Evolutionary conservation across 2,888 invertebrate genomes (phyloP), one percentile per base, ranked within the genome.

Genomic region (Temnothorax ravouxi): DNA sequence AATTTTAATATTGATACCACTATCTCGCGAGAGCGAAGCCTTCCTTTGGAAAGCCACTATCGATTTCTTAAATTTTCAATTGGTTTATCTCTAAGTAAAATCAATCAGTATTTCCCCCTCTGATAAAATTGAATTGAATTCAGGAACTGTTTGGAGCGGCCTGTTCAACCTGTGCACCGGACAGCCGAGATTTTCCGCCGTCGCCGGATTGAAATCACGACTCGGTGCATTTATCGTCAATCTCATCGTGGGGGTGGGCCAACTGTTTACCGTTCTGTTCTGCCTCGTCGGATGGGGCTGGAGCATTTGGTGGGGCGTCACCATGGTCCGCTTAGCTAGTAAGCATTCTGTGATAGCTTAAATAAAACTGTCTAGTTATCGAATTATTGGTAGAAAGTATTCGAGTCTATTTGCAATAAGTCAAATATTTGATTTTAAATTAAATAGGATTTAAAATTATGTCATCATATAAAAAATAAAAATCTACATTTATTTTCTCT

Each of bases 251-350:
- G 99, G 98, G 0, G 96, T 97, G 81, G 97, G 98, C 25, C 99
- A 99, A 95, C 95, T 98, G 91, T 98, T 99, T 95, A 99, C 99
- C 38, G 98, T 99, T 76, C 96, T 99, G 77, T 99, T 99, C 95
- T 97, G 99, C 93, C 96, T 99, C 76, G 99, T 98, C 59, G 98
- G 99, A 25, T 99, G 99, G 99, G 99, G 99, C 90, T 99, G 99
- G 99, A 98, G 99, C 85, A 97, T 99, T 88, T 99, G 99, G 97
- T 99, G 99, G 99, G 99, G 99, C 3, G 97, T 98, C 89, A 98
- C 98, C 92, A 98, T 99, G 97, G 95, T 99, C 87, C 97, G 97
- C 93, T 96, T 98, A 92, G 97, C 99, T 86, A 97, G 99, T 99
- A 95, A 97, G 98, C 96, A 87, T 50, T 34, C 34, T 54, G 4